Base-by-base conservation (phyloP, 2,888 invertebrate genomes). In the Chironomus tentans region DNA sequence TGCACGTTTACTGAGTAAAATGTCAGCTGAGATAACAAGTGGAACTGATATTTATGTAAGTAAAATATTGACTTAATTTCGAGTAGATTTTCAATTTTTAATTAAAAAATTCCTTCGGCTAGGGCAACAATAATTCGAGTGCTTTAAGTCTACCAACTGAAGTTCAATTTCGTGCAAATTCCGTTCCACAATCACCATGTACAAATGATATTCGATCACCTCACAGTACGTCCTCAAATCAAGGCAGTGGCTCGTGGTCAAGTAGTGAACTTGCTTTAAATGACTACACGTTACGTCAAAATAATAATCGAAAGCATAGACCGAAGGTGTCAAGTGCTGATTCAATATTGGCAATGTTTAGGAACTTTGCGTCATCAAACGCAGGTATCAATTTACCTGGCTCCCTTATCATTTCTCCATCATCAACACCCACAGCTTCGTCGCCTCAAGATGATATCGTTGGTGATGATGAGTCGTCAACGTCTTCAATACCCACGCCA, bases 291-390 rank as follows among this genome's bases (percentile, higher is more conserved):
- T 83, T 89, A 77, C 88, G 87, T 80, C 56, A 56, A 7, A 79
- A 79, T 77, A 80, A 81, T 76, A 24, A 13, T 38, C 80, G 81
- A 76, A 81, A 81, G 21, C 79, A 82, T 22, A 82, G 83, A 72
- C 84, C 88, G 78, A 91, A 91, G 82, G 90, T 91, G 71, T 88
- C 91, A 38, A 91, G 91, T 80, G 92, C 92, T 10, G 92, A 93
- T 82, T 92, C 92, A 1, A 90, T 92, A 78, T 83, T 92, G 77
- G 91, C 92, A 10, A 92, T 92, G 90, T 91, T 92, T 81, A 85
- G 90, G 76, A 91, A 90, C 81, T 91, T 91, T 81, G 89, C 91
- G 18, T 89, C 90, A 21, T 87, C 88, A 71, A 87, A 87, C 77
- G 87, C 88, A 3, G 87, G 87, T 77, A 85, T 85, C 15, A 88